Evolutionary conservation across 2,888 invertebrate genomes (phyloP).

Genomic region (Cantharis nigra): DNA sequence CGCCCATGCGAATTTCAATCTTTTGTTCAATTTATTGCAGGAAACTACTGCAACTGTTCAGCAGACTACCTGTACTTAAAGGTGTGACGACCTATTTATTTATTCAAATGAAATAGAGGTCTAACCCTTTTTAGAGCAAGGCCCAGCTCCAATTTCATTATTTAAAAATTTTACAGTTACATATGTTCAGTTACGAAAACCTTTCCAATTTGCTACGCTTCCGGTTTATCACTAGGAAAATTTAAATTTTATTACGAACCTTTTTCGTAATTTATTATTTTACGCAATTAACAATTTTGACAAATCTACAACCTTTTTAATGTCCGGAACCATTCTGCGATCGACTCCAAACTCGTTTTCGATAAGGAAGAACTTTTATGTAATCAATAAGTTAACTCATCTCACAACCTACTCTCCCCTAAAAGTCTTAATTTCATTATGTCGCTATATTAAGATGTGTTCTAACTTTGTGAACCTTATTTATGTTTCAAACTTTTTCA

Average conservation of each 20-base stretch:
- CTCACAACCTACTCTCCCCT: background rate
- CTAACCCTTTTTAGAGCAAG: slow-evolving; percentile 36
- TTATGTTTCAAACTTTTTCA: background rate
- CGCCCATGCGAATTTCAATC: slow-evolving; percentile 27
- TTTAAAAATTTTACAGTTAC: slow-evolving; percentile 32
- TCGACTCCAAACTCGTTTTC: background rate
- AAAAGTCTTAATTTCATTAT: background rate
- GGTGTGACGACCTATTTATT: slow-evolving; percentile 42
- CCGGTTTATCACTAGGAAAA: slow-evolving; percentile 1
- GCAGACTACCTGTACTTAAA: slow-evolving; percentile 35
- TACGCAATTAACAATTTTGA: background rate
- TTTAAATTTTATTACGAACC: background rate
- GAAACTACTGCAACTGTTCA: slow-evolving; percentile 22
- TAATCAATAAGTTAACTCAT: background rate
- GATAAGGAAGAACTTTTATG: background rate
- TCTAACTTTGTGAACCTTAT: background rate
- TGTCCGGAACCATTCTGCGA: background rate
- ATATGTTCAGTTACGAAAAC: slow-evolving; percentile 25
- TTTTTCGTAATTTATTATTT: background rate
- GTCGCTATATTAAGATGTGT: background rate
- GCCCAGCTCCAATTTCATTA: slow-evolving; percentile 31
- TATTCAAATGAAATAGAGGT: slow-evolving; percentile 41
- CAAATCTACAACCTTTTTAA: background rate
- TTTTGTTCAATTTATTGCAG: slow-evolving; percentile 21
- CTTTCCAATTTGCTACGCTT: slow-evolving; percentile 22